Evolutionary conservation across 2,888 invertebrate genomes (phyloP), one percentile per base, ranked within the genome.

Genomic region (Gerris lacustris): DNA sequence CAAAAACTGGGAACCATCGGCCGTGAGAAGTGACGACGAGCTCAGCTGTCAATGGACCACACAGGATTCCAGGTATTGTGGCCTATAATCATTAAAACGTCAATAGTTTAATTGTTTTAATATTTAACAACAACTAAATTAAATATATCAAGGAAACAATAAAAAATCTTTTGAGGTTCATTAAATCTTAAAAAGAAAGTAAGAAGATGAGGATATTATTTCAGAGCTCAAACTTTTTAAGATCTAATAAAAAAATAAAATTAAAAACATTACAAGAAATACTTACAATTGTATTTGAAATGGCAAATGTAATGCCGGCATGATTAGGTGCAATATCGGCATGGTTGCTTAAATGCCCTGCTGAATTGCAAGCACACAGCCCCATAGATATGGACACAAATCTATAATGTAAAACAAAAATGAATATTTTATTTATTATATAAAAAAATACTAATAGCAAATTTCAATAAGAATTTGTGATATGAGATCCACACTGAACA

Each of bases 311-410:
- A 69, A 88, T 85, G 44, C 89, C 90, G 2, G 90, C 89, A 80
- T 89, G 87, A 80, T 88, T 88, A 0, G 90, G 89, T 0, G 89
- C 89, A 44, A 90, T 84, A 77, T 90, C 90, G 6, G 89, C 88
- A 79, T 90, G 90, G 79, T 90, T 90, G 78, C 88, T 88, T 55
- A 90, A 81, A 79, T 90, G 89, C 17, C 90, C 90, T 15, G 89
- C 87, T 55, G 89, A 88, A 78, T 90, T 90, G 77, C 87, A 87
- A 0, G 89, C 88, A 78, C 88, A 88, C 72, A 89, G 80, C 6
- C 88, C 89, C 87, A 90, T 88, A 0, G 88, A 88, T 77, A 90
- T 84, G 43, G 88, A 88, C 43, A 90, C 86, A 77, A 88, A 85
- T 74, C 86, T 64, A 5, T 62, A 62, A 62, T 62, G n/a, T 62